These are phyloP conservation scores for Dermatophagoides farinae DNA, from an alignment of 1,140 invertebrate genomes.

Conservation along the genomic window DNA sequence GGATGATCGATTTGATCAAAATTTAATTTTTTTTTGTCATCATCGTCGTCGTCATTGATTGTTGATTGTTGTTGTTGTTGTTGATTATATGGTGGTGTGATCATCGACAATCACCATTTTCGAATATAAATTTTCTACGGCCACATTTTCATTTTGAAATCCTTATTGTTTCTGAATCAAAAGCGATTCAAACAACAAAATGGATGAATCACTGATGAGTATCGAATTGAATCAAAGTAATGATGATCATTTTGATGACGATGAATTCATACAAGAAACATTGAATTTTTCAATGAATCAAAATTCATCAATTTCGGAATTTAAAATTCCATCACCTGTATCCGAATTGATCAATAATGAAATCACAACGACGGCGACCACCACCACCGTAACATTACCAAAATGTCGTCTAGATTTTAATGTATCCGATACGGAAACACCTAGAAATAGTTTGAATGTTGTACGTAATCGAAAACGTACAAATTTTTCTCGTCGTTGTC, in stretches of 20 bases:
- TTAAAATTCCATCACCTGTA: too few species aligned
- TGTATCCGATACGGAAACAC: neutral
- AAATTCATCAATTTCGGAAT: too few species aligned
- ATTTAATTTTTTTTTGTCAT: neutral
- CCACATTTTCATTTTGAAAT: too few species aligned
- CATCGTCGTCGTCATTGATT: neutral
- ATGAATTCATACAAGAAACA: neutral
- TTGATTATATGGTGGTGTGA: too few species aligned
- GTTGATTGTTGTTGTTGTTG: neutral
- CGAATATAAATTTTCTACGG: too few species aligned
- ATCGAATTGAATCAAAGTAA: neutral
- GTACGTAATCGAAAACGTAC: neutral
- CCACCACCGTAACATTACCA: neutral
- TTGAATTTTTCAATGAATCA: neutral
- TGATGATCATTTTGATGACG: neutral
- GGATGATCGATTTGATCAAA: too few species aligned
- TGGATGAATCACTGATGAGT: slow-evolving; percentile 7
- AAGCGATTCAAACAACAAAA: neutral
- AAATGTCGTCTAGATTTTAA: slow-evolving; percentile 4
- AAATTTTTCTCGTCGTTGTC: slow-evolving; percentile 5
- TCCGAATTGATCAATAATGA: too few species aligned
- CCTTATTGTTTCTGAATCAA: too few species aligned
- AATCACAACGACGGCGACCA: neutral
- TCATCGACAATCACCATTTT: too few species aligned
- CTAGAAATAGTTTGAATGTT: neutral